Conservation (phyloP, 2,797 vertebrate species). For the Sebastes goodei region DNA sequence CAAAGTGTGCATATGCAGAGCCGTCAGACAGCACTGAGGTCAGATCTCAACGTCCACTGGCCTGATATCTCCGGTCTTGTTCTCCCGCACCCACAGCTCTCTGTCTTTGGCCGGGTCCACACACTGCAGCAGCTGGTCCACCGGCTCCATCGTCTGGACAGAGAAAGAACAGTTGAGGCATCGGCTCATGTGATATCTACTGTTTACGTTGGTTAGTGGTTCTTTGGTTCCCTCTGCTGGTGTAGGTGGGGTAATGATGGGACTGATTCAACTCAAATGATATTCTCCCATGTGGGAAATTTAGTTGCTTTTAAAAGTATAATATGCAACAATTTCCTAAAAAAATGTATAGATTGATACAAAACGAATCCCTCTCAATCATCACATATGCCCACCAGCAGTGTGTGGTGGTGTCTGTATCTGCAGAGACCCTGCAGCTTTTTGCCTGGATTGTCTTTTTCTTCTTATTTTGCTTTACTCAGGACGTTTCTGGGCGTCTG, state of each 20-base stretch:
- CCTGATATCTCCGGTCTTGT: slow-evolving; percentile 94
- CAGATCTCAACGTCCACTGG: slow-evolving; percentile 96
- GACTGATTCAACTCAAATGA: neutral
- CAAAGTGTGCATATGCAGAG: neutral
- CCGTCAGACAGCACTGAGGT: slow-evolving; percentile 29
- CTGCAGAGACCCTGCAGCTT: no score
- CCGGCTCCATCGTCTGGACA: slow-evolving; percentile 93
- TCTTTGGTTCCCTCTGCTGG: slow-evolving; percentile 14
- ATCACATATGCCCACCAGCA: no score
- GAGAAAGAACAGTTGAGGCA: neutral
- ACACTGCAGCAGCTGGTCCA: slow-evolving; percentile 94
- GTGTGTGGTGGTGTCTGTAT: no score
- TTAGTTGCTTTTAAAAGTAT: neutral
- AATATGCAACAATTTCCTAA: no score
- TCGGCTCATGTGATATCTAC: no score
- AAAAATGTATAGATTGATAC: no score
- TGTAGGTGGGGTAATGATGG: no score
- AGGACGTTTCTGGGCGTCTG: no score
- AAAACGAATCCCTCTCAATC: no score
- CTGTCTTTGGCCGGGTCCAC: slow-evolving; percentile 94
- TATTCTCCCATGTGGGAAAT: neutral
- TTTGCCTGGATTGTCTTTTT: no score
- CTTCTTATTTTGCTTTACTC: no score
- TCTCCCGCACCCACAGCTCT: slow-evolving; percentile 96
- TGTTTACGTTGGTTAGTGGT: neutral